Conservation (phyloP, 2,113 vertebrate species). For the Amphiprion percula region DNA sequence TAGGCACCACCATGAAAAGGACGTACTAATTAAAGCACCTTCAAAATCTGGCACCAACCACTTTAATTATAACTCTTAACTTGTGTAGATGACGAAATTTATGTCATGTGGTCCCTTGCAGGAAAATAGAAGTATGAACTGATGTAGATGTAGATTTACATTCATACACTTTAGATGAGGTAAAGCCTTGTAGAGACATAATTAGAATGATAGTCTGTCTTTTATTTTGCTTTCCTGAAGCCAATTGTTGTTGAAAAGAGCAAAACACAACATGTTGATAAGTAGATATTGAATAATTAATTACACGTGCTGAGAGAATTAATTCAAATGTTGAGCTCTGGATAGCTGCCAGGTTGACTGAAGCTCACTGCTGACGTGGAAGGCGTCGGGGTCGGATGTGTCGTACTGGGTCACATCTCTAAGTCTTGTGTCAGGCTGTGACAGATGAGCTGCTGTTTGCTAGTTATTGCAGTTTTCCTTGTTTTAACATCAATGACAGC, state of each 20-base stretch:
- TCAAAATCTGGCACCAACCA: no score
- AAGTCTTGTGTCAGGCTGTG: slow-evolving; percentile 8
- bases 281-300: neutral
- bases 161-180: neutral
- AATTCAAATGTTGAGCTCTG: slow-evolving; percentile 15
- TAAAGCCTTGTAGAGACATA: neutral
- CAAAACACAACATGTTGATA: neutral
- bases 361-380: neutral
- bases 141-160: no score
- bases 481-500: neutral
- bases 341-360: neutral
- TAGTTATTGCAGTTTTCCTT: neutral
- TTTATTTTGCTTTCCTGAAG: slow-evolving; percentile 2
- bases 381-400: slow-evolving; percentile 22
- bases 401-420: neutral
- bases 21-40: no score
- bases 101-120: no score
- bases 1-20: no score
- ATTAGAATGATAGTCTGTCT: neutral
- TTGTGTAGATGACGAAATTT: no score
- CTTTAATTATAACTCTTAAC: no score
- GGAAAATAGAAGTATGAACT: no score
- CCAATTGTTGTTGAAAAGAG: neutral
- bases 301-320: neutral
- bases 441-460: slow-evolving; percentile 2